These are phyloP conservation scores for Hirtodrosophila duncani DNA, from an alignment of 2,888 invertebrate species.

Conservation along the genomic window DNA sequence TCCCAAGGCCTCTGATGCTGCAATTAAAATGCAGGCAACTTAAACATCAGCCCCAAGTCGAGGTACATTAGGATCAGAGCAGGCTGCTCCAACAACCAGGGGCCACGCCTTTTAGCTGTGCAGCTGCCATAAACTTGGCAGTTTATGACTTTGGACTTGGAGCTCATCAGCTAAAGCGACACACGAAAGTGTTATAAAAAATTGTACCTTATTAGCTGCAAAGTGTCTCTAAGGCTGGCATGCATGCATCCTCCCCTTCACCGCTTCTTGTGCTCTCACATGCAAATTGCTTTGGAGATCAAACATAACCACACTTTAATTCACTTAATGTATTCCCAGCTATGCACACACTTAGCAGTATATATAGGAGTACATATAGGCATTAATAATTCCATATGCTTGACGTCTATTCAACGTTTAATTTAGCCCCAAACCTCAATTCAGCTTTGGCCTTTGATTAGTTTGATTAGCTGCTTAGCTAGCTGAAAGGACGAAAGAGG, in stretches of 20 bases:
- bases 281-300: constrained; percentile 29
- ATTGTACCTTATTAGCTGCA: constrained; percentile 61
- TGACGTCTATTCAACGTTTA: constrained; percentile 17
- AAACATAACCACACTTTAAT: neutral
- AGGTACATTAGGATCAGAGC: neutral
- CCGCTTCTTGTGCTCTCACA: constrained; percentile 4
- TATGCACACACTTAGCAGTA: no score
- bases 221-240: constrained; percentile 22
- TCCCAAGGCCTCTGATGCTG: constrained; percentile 32
- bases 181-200: constrained; percentile 44
- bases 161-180: constrained; percentile 14
- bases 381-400: constrained; percentile 15
- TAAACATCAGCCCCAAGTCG: no score
- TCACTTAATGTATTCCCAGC: neutral
- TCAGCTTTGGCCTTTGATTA: constrained; percentile 6
- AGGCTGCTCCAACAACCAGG: no score
- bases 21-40: constrained; percentile 67
- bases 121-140: constrained; percentile 20
- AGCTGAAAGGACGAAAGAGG: constrained; percentile 21
- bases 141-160: constrained; percentile 38
- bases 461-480: constrained; percentile 35
- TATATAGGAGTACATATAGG: no score
- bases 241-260: neutral
- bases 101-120: constrained; percentile 18
- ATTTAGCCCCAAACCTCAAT: constrained; percentile 25